A percentile compares a stretch with the other conserved stretches of the same genome.
Evolutionary conservation across 2,113 vertebrate genomes (phyloP).

Genomic region (Xyliphius kryptos): DNA sequence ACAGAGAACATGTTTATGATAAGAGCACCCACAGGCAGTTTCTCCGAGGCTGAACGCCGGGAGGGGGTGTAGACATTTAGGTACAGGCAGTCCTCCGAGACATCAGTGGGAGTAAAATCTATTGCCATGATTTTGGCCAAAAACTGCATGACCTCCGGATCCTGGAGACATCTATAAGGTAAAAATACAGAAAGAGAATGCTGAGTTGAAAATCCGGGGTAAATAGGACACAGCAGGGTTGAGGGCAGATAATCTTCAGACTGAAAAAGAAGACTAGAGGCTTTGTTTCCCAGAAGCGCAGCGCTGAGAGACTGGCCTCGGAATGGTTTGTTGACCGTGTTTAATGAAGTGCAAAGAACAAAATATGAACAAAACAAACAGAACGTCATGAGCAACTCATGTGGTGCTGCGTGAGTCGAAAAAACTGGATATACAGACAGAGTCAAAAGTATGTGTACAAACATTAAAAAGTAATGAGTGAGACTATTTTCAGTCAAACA

Average conservation of each 20-base stretch:
- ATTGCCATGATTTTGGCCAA: fast-evolving
- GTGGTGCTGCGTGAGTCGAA: too few species aligned
- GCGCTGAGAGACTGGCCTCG: not conserved
- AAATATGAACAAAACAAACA: not conserved
- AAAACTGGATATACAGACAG: not conserved
- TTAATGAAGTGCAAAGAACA: not conserved
- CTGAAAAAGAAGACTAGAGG: slow-evolving; percentile 1
- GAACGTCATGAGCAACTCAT: too few species aligned
- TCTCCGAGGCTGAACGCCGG: slow-evolving; percentile 38
- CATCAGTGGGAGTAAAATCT: slow-evolving; percentile 36
- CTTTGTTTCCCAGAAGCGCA: not conserved
- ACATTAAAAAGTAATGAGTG: not conserved
- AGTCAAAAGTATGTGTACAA: not conserved
- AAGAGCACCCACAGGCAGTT: slow-evolving; percentile 51
- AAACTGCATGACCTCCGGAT: fast-evolving
- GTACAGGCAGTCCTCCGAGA: slow-evolving; percentile 70
- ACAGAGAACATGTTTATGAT: not conserved
- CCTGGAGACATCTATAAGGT: slow-evolving; percentile 57
- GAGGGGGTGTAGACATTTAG: slow-evolving; percentile 64
- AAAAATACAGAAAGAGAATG: not conserved
- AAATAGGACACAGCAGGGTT: too few species aligned
- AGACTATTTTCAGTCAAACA: not conserved
- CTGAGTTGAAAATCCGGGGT: not conserved
- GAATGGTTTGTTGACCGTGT: not conserved
- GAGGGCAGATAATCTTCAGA: not conserved